Evolutionary conservation across 2,113 vertebrate species (phyloP).

Genomic region (Varanus salvator): DNA sequence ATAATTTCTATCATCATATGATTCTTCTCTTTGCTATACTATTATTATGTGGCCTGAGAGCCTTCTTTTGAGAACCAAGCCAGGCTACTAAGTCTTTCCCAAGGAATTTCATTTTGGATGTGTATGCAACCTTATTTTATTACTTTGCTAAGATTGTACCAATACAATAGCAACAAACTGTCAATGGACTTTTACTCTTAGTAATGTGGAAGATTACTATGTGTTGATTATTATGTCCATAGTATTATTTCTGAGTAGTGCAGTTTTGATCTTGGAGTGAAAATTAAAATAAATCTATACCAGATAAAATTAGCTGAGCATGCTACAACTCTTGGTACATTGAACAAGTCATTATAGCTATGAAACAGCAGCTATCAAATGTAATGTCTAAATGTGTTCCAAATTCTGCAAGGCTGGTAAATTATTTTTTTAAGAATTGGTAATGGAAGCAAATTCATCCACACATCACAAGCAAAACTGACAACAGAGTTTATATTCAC

Average conservation of each 20-base stretch:
- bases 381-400: not conserved
- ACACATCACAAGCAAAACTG: not conserved
- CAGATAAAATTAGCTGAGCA: not conserved
- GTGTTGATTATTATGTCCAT: not conserved
- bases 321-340: not conserved
- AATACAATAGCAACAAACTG: not conserved
- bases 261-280: not conserved
- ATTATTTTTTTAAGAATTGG: slow-evolving; percentile 20
- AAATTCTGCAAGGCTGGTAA: slow-evolving; percentile 28
- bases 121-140: not conserved
- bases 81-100: not conserved
- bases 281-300: not conserved
- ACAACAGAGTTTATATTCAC: not conserved
- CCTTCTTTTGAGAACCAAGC: not conserved
- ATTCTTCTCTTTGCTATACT: not conserved
- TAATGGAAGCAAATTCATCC: not conserved
- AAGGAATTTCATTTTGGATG: not conserved
- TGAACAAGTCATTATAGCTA: not conserved
- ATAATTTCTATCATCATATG: not conserved
- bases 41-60: not conserved
- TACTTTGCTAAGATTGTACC: not conserved
- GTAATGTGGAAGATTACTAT: not conserved
- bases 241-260: not conserved
- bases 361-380: not conserved
- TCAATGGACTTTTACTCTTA: not conserved